Evolutionary conservation across 2,113 vertebrate genomes (phyloP), one percentile per base, ranked within the genome.

Genomic region (Peucedramus taeniatus): DNA sequence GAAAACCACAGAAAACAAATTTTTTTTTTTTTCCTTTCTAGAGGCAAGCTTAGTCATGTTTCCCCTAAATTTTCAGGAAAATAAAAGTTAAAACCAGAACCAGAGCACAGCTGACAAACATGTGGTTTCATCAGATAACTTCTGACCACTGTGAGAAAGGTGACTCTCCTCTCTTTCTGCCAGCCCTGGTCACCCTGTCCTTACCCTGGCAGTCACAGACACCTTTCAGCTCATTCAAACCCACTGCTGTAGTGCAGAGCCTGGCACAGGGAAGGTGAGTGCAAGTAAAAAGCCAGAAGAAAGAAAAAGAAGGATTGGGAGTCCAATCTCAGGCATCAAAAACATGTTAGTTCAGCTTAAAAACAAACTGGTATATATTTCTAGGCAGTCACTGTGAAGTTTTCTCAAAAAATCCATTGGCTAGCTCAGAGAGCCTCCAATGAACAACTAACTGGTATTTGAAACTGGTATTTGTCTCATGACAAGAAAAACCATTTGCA

Each of bases 401-500:
- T 71, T 21, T 24, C 37, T 61, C 20, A 28, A 42, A 42, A 42
- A 64, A 49, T 24, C 6, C 15, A 5, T 35, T 13, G 17, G 13
- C 6, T 11, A 5, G 37, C 33, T 69, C 60, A 42, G 22, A 65
- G 19, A 57, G 4, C 9, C 4, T 79, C 42, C 35, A 59, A 1
- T 0, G 1, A 49, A 40, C 28, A 83, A 11, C 9, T 26, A 64
- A 40, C 7, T 3, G 7, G 24, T 33, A n/a, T n/a, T n/a, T n/a
- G 9, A 79, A 89, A 50, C 12, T 15, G 7, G 2, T 33, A 56
- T 59, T 76, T 76, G 23, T 24, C 23, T 83, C 39, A 39, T 6
- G 28, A 37, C 5, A 61, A 72, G 18, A 65, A 3, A 63, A 79
- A 70, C 20, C 0, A 30, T 4, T 72, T 53, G 33, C 40, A 45